Conservation (phyloP, 2,113 vertebrate species). For the Myocastor coypus region DNA sequence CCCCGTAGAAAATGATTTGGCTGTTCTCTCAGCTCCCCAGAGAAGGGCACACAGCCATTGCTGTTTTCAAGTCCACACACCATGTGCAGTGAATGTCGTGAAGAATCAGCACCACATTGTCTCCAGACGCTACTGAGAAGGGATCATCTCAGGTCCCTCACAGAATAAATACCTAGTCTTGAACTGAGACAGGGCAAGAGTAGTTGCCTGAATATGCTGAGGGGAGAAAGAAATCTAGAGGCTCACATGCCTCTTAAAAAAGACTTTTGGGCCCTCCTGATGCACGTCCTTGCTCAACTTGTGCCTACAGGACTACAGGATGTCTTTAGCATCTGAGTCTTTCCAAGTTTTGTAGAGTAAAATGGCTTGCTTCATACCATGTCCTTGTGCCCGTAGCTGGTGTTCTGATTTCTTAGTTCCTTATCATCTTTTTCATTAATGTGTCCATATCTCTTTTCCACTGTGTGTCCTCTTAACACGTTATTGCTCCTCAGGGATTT, state of each 20-base stretch:
- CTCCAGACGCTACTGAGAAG: not conserved
- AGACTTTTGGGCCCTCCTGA: not conserved
- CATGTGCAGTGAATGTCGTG: not conserved
- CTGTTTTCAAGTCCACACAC: not conserved
- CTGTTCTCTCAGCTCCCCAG: not conserved
- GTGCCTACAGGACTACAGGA: too few relatives aligned
- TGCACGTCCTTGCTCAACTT: not conserved
- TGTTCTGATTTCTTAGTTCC: not conserved
- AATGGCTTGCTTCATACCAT: not conserved
- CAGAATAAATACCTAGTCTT: not conserved
- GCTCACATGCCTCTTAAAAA: accelerated
- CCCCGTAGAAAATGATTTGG: not conserved
- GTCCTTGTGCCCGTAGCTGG: not conserved
- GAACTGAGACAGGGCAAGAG: not conserved
- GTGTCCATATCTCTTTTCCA: not conserved
- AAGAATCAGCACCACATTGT: not conserved
- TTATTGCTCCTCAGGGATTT: not conserved
- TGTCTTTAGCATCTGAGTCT: not conserved
- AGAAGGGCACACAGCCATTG: not conserved
- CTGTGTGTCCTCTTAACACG: not conserved
- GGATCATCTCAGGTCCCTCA: not conserved
- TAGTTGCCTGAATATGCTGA: not conserved
- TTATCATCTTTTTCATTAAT: not conserved
- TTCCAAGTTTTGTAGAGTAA: not conserved
- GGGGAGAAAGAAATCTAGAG: not conserved